A percentile compares a stretch with the other conserved stretches of the same genome.
Conservation (phyloP, 2,113 vertebrate species). For the Cricetomys ansorgei region DNA sequence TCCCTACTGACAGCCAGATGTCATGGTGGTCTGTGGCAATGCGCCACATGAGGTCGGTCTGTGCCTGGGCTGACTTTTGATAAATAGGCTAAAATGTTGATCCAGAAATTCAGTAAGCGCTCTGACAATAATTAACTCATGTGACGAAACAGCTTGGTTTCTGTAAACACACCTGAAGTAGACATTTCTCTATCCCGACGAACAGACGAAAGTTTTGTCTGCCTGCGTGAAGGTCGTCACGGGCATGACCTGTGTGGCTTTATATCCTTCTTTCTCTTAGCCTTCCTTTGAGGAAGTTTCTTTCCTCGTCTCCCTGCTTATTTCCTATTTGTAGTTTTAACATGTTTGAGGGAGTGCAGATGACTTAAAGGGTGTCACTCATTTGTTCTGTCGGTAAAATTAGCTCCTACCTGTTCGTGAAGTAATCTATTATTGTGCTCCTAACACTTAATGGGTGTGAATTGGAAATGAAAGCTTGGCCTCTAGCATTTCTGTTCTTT, state of each 20-base stretch:
- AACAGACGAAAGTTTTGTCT: slow-evolving; percentile 38
- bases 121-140: slow-evolving; percentile 68
- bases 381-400: slow-evolving; percentile 19
- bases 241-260: neutral
- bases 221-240: neutral
- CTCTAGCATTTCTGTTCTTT: slow-evolving; percentile 54
- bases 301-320: neutral
- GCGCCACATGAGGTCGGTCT: neutral
- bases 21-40: neutral
- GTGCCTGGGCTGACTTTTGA: slow-evolving; percentile 21
- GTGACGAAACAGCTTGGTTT: slow-evolving; percentile 51
- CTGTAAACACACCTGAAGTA: neutral
- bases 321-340: neutral
- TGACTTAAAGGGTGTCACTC: neutral
- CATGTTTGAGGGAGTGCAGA: neutral
- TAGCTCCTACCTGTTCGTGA: slow-evolving; percentile 38
- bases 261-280: too few relatives aligned
- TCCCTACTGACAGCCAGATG: neutral
- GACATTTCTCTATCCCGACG: slow-evolving; percentile 27
- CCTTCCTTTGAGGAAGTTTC: neutral
- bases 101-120: slow-evolving; percentile 31
- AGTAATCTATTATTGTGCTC: neutral
- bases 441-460: slow-evolving; percentile 6
- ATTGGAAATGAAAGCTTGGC: slow-evolving; percentile 46
- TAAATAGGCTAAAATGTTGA: slow-evolving; percentile 2